phyloP scores from a whole-genome alignment of 1,140 invertebrate species.

The Hestina assimilis region DNA sequence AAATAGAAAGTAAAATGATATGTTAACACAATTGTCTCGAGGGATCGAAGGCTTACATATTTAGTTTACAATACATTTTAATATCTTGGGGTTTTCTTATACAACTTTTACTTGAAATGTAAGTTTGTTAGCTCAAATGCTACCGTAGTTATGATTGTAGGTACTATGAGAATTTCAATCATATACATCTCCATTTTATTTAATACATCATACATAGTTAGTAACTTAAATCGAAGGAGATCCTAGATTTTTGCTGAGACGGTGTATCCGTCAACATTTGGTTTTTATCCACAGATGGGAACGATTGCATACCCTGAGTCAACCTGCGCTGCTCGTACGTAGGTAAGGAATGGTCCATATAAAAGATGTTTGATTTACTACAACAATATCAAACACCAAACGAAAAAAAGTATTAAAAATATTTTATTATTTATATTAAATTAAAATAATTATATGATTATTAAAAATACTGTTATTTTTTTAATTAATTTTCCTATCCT shows the following conservation, averaged over 20 bases:
- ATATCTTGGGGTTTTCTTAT: not conserved
- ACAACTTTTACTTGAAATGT: not conserved
- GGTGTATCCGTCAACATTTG: constrained; percentile 74
- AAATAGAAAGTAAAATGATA: too few relatives aligned
- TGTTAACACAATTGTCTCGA: too few relatives aligned
- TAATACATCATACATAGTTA: constrained; percentile 3
- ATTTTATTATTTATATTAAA: not conserved
- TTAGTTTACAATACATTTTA: not conserved
- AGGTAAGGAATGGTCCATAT: constrained; percentile 56
- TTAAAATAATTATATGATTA: not conserved
- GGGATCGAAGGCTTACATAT: too few relatives aligned
- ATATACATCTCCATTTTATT: not conserved
- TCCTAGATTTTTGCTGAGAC: constrained; percentile 49
- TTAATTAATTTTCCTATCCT: too few relatives aligned
- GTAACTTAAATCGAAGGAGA: constrained; percentile 9
- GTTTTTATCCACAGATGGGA: constrained; percentile 74
- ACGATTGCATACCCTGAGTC: constrained; percentile 44
- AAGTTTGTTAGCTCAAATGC: not conserved
- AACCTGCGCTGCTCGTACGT: constrained; percentile 35
- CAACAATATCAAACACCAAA: constrained; percentile 11
- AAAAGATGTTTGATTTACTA: constrained; percentile 4
- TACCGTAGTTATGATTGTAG: not conserved
- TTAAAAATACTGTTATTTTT: too few relatives aligned
- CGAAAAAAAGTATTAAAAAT: not conserved
- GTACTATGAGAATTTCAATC: not conserved